Conservation (phyloP, 30 jellyfish, hydroid and myxozoan species). For the Turritopsis rubra region DNA sequence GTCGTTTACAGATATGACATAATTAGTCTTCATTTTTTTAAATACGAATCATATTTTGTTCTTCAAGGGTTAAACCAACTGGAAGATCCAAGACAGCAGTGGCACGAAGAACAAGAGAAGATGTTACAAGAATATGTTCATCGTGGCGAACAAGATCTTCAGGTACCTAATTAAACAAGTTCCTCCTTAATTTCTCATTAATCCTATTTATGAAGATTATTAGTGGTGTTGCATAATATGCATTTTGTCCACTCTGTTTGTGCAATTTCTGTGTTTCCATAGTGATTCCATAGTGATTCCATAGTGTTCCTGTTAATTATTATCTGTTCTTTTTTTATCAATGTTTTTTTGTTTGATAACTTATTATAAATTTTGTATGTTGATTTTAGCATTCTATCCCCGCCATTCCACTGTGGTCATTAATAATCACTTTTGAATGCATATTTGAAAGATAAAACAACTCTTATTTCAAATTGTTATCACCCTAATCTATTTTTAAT, state of each 20-base stretch:
- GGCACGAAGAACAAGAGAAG: conserved; percentile 91
- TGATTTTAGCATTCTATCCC: background rate
- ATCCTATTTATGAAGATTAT: background rate
- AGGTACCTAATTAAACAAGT: conserved; percentile 31
- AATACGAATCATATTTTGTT: too few relatives aligned
- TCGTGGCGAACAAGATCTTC: conserved; percentile 73
- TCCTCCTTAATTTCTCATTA: background rate
- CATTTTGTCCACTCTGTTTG: background rate
- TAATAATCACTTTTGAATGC: background rate
- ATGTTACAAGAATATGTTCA: conserved; percentile 79
- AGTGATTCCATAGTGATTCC: background rate
- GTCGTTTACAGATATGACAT: too few relatives aligned
- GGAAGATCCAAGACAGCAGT: conserved; percentile 93
- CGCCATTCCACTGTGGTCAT: background rate
- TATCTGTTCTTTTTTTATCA: background rate
- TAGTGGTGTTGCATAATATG: background rate
- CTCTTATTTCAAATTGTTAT: background rate
- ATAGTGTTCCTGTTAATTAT: background rate
- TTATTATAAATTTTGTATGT: background rate
- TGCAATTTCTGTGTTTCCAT: background rate
- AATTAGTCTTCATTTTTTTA: too few relatives aligned
- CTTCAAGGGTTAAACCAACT: conserved; percentile 59
- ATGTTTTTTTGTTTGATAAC: background rate
- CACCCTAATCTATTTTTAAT: background rate
- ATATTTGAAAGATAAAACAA: background rate